These are phyloP conservation scores for Tetragonula carbonaria DNA, from an alignment of 2,888 invertebrate species.

Conservation along the genomic window DNA sequence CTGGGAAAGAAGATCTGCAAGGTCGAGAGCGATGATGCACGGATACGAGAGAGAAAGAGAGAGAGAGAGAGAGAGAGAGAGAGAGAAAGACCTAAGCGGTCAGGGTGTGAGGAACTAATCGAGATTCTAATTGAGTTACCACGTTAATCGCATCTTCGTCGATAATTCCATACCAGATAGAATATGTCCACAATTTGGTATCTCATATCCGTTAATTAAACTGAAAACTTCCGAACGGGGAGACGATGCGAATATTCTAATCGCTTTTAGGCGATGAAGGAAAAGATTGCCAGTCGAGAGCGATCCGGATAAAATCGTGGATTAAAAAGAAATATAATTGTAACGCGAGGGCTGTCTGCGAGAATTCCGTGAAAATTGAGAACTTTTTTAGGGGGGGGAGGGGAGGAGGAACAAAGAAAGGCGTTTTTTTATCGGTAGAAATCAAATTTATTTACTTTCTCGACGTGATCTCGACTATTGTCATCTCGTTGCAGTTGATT, in stretches of 20 bases:
- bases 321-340: neutral
- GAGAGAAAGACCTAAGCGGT: neutral
- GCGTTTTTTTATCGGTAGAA: too few species aligned
- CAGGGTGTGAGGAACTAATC: conserved; percentile 61
- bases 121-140: conserved; percentile 66
- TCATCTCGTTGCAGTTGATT: too few species aligned
- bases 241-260: conserved; percentile 35
- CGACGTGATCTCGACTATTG: too few species aligned
- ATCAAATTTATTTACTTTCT: too few species aligned
- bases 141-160: conserved; percentile 57
- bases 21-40: conserved; percentile 16
- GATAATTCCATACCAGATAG: conserved; percentile 60
- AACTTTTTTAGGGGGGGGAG: too few species aligned
- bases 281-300: conserved; percentile 8
- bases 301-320: neutral
- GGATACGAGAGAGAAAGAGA: too few species aligned
- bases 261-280: conserved; percentile 28
- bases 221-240: conserved; percentile 56
- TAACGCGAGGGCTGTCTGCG: too few species aligned
- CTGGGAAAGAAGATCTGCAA: conserved; percentile 19
- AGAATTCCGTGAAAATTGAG: too few species aligned
- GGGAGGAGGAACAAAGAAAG: too few species aligned
- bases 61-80: neutral
- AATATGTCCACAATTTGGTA: conserved; percentile 65
- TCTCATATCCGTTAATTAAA: conserved; percentile 66